Base-by-base conservation (phyloP, 2,797 vertebrate species). In the Morelia viridis region DNA sequence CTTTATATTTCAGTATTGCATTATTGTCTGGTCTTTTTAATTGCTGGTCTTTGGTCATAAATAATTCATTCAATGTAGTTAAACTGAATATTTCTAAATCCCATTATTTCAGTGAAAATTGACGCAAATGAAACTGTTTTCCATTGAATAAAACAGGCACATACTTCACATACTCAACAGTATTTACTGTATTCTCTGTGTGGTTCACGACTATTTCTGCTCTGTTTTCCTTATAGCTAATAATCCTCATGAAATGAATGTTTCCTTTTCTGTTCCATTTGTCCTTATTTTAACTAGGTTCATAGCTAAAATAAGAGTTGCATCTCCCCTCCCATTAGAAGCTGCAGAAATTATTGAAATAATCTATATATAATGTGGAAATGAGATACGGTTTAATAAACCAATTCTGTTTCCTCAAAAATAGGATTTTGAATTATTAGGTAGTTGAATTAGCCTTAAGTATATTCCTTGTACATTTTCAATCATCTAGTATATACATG, bases 181-280 rank as follows among this genome's bases (percentile, higher is more conserved):
- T 7, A 1, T 89, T 11, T 0, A 19, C 93, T 95, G 90, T 9
- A 22, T 9, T 24, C 22, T 85, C 3, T 62, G n/a, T 90, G 41
- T 13, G 2, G 9, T 89, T 53, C 83, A 90, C 60, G 68, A 58
- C 94, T 13, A 93, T 93, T 91, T 22, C 4, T 86, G 22, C 15
- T 87, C 89, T 60, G 26, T 28, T 0, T 84, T 53, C 85, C 90
- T 17, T 62, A 86, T 90, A 13, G 56, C 17, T 60, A 58, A 89
- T 92, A 41, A 2, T 8, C 87, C 53, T 89, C 61, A 71, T 93
- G 61, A 41, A 89, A 68, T 50, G 13, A 26, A 84, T 58, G 7
- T 89, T 89, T 87, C 87, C 31, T 86, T 87, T 17, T 28, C 0
- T 85, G 80, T 87, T 15, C 1, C 24, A 80, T 22, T 2, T 28